These are phyloP conservation scores for Temnothorax longispinosus DNA, from an alignment of 1,140 invertebrate genomes.

Conservation along the genomic window DNA sequence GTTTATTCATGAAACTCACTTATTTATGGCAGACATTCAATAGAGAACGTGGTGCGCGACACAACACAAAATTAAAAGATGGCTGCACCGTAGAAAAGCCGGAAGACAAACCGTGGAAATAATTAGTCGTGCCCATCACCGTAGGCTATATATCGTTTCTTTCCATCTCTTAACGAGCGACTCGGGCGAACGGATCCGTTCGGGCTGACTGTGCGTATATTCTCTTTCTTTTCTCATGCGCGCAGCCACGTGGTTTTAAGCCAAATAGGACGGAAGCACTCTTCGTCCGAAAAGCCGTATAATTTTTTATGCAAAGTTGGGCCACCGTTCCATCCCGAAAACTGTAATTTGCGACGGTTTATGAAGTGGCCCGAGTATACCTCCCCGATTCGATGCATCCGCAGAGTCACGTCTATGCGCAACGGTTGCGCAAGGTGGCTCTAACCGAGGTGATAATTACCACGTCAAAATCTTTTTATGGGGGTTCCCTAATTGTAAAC, in stretches of 20 bases:
- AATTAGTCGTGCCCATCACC: slow-evolving; percentile 54
- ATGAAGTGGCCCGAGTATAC: slow-evolving; percentile 51
- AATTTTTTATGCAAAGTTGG: slow-evolving; percentile 76
- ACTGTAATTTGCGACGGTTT: slow-evolving; percentile 74
- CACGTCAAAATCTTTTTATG: slow-evolving; percentile 74
- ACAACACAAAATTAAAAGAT: slow-evolving; percentile 35
- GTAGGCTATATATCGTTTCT: slow-evolving; percentile 60
- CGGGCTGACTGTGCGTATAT: slow-evolving; percentile 40
- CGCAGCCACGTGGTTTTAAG: slow-evolving; percentile 27
- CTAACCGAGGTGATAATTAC: slow-evolving; percentile 76
- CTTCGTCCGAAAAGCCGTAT: slow-evolving; percentile 58
- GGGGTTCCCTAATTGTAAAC: slow-evolving; percentile 69
- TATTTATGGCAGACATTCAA: neutral
- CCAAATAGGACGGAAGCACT: slow-evolving; percentile 48
- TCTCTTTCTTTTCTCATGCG: slow-evolving; percentile 18
- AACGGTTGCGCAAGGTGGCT: slow-evolving; percentile 58
- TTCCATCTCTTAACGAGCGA: slow-evolving; percentile 54
- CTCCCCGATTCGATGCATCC: slow-evolving; percentile 67
- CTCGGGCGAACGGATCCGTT: slow-evolving; percentile 37
- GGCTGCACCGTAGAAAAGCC: slow-evolving; percentile 42
- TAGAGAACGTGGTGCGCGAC: neutral
- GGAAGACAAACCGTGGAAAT: slow-evolving; percentile 52
- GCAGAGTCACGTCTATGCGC: slow-evolving; percentile 30
- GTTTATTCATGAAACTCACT: neutral
- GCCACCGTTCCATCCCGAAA: slow-evolving; percentile 69